These are phyloP conservation scores for Drosophila gaucha DNA, from an alignment of 2,888 invertebrate species.

Conservation along the genomic window DNA sequence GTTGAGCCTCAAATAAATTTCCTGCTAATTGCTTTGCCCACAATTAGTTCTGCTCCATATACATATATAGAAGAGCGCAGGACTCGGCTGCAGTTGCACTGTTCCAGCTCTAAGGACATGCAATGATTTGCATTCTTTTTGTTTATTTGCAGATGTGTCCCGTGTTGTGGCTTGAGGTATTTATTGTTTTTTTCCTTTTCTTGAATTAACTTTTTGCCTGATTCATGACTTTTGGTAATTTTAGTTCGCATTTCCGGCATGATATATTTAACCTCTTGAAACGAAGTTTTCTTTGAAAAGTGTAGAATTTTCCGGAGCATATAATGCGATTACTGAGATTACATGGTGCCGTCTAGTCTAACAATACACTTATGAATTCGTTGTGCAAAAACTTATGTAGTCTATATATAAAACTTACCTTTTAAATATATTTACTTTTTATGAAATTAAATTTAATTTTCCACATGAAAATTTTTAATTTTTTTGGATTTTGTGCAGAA, in stretches of 20 bases:
- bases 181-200: slow-evolving; percentile 55
- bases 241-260: slow-evolving; percentile 65
- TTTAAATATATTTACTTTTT: neutral
- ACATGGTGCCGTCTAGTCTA: slow-evolving; percentile 26
- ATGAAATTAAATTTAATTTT: neutral
- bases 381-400: too few species aligned
- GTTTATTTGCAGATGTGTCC: slow-evolving; percentile 50
- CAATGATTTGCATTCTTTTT: slow-evolving; percentile 74
- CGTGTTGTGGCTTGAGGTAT: slow-evolving; percentile 23
- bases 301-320: neutral
- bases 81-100: slow-evolving; percentile 20
- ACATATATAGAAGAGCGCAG: neutral
- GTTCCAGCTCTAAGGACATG: slow-evolving; percentile 17
- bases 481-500: neutral
- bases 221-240: slow-evolving; percentile 80
- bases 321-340: slow-evolving; percentile 31
- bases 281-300: slow-evolving; percentile 1
- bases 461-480: too few species aligned
- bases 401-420: neutral
- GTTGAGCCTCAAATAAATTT: slow-evolving; percentile 78
- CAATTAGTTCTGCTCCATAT: slow-evolving; percentile 75
- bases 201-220: slow-evolving; percentile 82
- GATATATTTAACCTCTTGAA: slow-evolving; percentile 10
- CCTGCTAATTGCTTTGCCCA: slow-evolving; percentile 77
- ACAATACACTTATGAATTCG: neutral